Percentiles rank a stretch among this genome's conserved stretches.
Evolutionary conservation across 2,888 invertebrate species (phyloP).

Genomic region (Patella caerulea): DNA sequence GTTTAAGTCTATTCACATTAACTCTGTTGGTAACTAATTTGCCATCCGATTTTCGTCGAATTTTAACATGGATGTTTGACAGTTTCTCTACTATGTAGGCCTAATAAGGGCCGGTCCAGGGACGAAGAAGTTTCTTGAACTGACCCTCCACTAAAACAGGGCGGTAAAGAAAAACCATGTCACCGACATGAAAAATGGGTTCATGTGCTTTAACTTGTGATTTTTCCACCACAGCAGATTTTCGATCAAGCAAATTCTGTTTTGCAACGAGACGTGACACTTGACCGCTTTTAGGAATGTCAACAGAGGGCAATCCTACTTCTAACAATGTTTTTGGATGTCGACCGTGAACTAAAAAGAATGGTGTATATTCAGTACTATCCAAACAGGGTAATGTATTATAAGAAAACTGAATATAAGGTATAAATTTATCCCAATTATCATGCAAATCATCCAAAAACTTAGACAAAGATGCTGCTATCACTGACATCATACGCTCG

Average conservation of each 20-base stretch:
- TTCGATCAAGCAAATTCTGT: slow-evolving; percentile 1
- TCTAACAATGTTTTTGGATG: slow-evolving; percentile 2
- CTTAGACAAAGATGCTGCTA: background rate
- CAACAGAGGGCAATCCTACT: background rate
- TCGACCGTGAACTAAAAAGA: slow-evolving; percentile 4
- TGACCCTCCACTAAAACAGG: too few relatives aligned
- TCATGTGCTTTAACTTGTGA: background rate
- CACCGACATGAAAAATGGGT: too few relatives aligned
- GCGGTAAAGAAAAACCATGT: too few relatives aligned
- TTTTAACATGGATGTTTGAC: slow-evolving; percentile 1
- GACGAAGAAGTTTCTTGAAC: background rate
- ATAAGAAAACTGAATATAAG: background rate
- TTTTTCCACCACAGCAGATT: background rate
- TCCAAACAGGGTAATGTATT: too few relatives aligned
- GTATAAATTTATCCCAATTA: background rate
- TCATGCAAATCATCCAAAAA: slow-evolving; percentile 1
- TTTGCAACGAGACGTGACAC: background rate
- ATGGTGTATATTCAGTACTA: background rate
- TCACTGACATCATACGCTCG: slow-evolving; percentile 6
- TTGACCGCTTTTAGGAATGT: background rate
- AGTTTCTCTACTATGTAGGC: background rate
- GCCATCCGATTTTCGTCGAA: background rate
- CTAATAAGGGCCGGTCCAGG: slow-evolving; percentile 2
- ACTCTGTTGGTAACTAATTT: background rate
- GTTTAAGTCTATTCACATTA: slow-evolving; percentile 2